Evolutionary conservation across 2,888 invertebrate species (phyloP).

Genomic region (Dysmachus trigonus): DNA sequence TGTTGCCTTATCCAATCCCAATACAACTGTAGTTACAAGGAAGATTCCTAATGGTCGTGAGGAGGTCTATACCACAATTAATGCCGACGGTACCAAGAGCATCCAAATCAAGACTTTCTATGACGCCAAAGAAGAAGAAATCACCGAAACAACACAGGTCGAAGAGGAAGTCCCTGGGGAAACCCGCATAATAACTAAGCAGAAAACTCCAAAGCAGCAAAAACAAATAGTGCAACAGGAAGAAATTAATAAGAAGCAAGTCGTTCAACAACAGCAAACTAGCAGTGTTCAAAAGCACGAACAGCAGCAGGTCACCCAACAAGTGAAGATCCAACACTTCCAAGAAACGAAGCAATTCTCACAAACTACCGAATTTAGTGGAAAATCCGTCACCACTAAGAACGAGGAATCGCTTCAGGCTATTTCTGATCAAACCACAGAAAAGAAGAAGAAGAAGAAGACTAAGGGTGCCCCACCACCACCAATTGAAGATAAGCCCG

Average conservation of each 20-base stretch:
- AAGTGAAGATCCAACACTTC: constrained; percentile 21
- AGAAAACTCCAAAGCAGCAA: constrained; percentile 50
- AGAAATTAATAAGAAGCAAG: constrained; percentile 57
- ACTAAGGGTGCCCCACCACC: constrained; percentile 57
- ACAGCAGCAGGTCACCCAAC: constrained; percentile 31
- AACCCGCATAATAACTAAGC: neutral
- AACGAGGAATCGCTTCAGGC: neutral
- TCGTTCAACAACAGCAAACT: constrained; percentile 49
- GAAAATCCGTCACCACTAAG: constrained; percentile 57
- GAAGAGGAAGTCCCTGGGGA: neutral
- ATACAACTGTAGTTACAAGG: constrained; percentile 57
- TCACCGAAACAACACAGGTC: constrained; percentile 35
- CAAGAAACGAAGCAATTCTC: constrained; percentile 53
- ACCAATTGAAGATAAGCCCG: constrained; percentile 56
- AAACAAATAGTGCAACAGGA: neutral
- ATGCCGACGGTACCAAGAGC: constrained; percentile 60
- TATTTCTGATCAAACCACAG: constrained; percentile 50
- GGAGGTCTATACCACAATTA: constrained; percentile 61
- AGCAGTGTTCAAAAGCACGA: constrained; percentile 52
- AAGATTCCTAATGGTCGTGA: constrained; percentile 62
- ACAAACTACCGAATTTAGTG: constrained; percentile 59
- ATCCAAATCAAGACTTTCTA: constrained; percentile 61
- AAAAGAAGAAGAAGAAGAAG: constrained; percentile 58
- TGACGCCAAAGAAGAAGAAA: constrained; percentile 58
- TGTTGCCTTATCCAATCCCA: constrained; percentile 52